Conservation (phyloP, 2,888 invertebrate genomes). For the Lasioglossum oenotherae region DNA sequence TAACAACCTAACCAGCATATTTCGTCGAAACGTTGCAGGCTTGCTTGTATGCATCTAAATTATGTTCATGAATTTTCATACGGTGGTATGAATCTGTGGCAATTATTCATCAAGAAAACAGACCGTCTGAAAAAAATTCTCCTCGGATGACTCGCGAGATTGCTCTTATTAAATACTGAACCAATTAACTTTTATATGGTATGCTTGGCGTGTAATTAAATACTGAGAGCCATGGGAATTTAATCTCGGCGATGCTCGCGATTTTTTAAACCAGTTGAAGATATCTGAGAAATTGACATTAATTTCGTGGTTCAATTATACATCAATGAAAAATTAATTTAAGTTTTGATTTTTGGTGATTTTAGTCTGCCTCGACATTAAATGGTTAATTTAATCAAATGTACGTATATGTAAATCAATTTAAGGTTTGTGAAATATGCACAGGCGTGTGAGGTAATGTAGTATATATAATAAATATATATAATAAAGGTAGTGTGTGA, state of each 20-base stretch:
- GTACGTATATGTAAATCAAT: neutral
- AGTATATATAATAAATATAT: no score
- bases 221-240: neutral
- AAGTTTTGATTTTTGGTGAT: neutral
- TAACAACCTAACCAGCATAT: neutral
- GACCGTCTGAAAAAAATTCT: neutral
- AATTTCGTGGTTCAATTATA: no score
- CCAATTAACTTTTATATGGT: neutral
- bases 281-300: neutral
- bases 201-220: neutral
- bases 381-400: neutral
- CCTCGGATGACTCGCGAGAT: neutral
- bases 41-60: neutral
- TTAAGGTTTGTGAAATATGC: neutral
- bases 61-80: neutral
- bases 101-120: neutral
- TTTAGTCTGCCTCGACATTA: neutral
- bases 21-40: neutral
- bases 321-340: neutral
- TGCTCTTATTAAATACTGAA: neutral
- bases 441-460: neutral
- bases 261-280: neutral
- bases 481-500: neutral
- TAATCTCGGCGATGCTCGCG: neutral
- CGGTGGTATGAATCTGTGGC: neutral